Percentiles rank a stretch among this genome's conserved stretches.
These are phyloP conservation scores for Hyles lineata DNA, from an alignment of 2,888 invertebrate species.

Conservation along the genomic window DNA sequence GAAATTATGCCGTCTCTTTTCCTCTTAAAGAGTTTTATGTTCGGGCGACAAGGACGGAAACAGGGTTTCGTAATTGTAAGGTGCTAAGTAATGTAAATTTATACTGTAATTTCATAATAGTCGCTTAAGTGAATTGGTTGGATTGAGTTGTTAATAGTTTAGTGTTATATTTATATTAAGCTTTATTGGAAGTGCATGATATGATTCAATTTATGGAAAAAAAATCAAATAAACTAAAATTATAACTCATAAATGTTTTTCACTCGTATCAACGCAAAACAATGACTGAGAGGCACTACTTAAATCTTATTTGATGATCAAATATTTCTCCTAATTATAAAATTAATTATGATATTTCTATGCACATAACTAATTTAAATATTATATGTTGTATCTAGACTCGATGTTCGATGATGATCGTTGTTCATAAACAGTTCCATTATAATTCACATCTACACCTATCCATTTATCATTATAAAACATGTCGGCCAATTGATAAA, in stretches of 20 bases:
- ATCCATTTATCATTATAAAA: background rate
- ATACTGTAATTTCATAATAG: conserved; percentile 16
- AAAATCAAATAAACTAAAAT: background rate
- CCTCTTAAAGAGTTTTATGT: background rate
- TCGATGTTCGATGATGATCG: background rate
- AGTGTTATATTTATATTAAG: background rate
- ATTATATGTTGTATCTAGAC: no score
- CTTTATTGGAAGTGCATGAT: background rate
- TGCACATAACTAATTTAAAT: background rate
- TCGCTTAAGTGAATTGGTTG: background rate
- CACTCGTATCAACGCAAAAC: no score
- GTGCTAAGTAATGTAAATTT: conserved; percentile 25
- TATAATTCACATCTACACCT: background rate
- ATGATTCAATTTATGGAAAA: background rate
- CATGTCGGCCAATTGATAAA: background rate
- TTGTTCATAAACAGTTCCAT: background rate
- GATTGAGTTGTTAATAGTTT: conserved; percentile 20
- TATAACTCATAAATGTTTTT: background rate
- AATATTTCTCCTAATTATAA: no score
- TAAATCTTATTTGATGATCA: no score
- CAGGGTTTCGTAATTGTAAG: conserved; percentile 18
- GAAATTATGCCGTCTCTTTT: conserved; percentile 6
- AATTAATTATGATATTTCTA: no score
- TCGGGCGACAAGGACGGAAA: background rate
- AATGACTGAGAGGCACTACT: no score